Base-by-base conservation (phyloP, 23 tunicate genomes). In the Oikopleura dioica region DNA sequence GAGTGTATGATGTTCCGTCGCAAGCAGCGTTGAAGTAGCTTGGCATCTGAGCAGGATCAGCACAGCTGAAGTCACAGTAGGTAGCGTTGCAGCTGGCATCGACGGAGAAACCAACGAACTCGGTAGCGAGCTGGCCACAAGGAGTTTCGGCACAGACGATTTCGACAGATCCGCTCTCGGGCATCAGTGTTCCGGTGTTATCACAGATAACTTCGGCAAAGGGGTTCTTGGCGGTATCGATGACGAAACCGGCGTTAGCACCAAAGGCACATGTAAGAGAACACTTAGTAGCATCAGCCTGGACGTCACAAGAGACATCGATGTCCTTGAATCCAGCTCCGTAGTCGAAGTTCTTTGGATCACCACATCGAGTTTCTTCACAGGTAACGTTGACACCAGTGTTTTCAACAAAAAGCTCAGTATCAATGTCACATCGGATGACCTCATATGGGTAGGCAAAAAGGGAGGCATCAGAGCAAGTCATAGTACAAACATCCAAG, bases 101-200 rank as follows among this genome's bases (percentile, higher is more conserved):
- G 26, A 63, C 33, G 33, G 33, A 2, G 2, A 12, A 2, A 31
- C 26, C 33, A 21, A 63, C 33, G 26, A 28, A 12, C 2, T 23
- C 5, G 26, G 72, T 31, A 44, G 55, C 21, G 30, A 63, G 26
- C 26, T 63, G 16, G 4, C 72, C 72, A 28, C 72, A 63, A 28
- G 72, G 72, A 2, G 72, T 63, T 21, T 63, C 72, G 33, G 72
- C 72, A 63, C 72, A 63, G 2, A 2, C 4, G 72, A 63, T 2
- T 2, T 24, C 33, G 4, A 63, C 33, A 21, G 72, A 63, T 23
- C 72, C 72, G 33, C 72, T 63, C 2, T 24, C 72, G 29, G 72
- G 72, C 32, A 63, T 12, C 2, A 63, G 33, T 2, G 72, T 63
- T 2, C 33, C 4, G 5, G 16, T 31, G 72, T 24, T 21, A 28